phyloP scores from a whole-genome alignment of 2,888 invertebrate species.

The Therioaphis trifolii region DNA sequence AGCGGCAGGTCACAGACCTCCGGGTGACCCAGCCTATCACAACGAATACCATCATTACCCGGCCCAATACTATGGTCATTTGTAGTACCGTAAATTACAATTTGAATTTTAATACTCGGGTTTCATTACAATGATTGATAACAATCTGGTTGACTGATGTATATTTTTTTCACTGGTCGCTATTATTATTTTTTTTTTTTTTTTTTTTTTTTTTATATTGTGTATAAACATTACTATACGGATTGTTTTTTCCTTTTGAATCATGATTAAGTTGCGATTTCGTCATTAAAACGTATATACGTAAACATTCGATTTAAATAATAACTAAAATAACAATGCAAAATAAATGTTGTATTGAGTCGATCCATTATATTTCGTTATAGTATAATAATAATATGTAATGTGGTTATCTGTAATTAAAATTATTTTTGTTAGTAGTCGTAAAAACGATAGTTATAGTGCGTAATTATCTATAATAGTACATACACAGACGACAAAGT shows the following conservation, averaged over 20 bases:
- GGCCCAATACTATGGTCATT: slow-evolving; percentile 93
- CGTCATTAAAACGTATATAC: background rate
- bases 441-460: background rate
- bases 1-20: slow-evolving; percentile 79
- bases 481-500: no score
- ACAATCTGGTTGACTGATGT: slow-evolving; percentile 59
- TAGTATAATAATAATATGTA: background rate
- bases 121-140: slow-evolving; percentile 49
- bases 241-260: slow-evolving; percentile 21
- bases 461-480: background rate
- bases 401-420: slow-evolving; percentile 26
- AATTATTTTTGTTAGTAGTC: background rate
- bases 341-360: background rate
- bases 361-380: background rate
- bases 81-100: slow-evolving; percentile 71
- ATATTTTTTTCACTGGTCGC: slow-evolving; percentile 60
- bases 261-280: background rate
- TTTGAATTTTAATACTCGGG: slow-evolving; percentile 32
- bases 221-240: slow-evolving; percentile 16
- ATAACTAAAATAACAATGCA: background rate
- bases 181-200: slow-evolving; percentile 50
- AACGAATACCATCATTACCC: slow-evolving; percentile 84
- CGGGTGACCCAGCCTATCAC: slow-evolving; percentile 92
- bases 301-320: slow-evolving; percentile 12
- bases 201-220: background rate